A percentile compares a stretch with the other conserved stretches of the same genome.
Conservation (phyloP, 2,797 vertebrate genomes). For the Danio albolineatus region DNA sequence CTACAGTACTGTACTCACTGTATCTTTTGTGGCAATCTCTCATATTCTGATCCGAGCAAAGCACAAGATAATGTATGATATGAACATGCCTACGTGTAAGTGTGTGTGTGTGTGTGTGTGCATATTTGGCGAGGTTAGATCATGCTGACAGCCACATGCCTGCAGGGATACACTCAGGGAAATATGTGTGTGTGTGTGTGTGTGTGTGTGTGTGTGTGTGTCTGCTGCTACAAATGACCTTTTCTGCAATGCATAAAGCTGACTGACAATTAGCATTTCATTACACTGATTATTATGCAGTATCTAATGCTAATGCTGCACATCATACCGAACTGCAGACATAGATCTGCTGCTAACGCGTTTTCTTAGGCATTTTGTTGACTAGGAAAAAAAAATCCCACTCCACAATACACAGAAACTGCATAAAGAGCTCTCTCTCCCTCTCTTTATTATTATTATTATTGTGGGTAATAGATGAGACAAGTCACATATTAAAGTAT, state of each 20-base stretch:
- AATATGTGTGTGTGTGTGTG: neutral
- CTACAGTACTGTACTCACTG: neutral
- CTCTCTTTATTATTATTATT: neutral
- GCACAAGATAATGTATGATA: conserved; percentile 10
- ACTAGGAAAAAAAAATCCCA: neutral
- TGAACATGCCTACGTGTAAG: neutral
- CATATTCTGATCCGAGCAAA: neutral
- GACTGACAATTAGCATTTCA: neutral
- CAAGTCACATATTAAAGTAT: neutral
- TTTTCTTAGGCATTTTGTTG: neutral
- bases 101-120: neutral
- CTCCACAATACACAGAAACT: neutral
- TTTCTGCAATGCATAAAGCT: neutral
- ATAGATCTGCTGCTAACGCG: neutral
- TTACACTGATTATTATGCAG: neutral
- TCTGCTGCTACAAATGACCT: neutral
- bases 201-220: too few species aligned
- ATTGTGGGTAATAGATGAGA: neutral
- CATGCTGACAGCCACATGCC: neutral
- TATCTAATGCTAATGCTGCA: neutral
- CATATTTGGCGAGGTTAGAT: conserved; percentile 12
- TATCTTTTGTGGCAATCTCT: too few species aligned
- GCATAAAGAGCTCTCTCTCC: neutral
- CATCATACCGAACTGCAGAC: neutral
- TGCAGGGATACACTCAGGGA: neutral